These are phyloP conservation scores for mouse (Mus musculus) DNA, from an alignment of 2,113 vertebrate species.

Conservation along the genomic window DNA sequence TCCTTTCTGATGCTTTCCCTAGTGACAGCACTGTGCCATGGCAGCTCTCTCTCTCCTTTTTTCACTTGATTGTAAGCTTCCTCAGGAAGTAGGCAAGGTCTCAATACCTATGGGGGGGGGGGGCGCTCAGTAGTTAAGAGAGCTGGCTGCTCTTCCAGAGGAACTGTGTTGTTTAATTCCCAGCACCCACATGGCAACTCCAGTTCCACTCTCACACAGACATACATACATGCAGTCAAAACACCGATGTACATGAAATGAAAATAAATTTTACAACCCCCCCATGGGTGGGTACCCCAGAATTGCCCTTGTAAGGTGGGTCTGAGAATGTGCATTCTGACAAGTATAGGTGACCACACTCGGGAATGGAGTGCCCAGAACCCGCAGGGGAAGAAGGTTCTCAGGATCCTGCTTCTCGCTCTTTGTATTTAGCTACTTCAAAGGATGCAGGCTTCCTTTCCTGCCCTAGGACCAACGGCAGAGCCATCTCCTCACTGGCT, in stretches of 20 bases:
- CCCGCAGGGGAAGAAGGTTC: background rate
- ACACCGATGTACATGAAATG: too few species aligned
- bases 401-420: background rate
- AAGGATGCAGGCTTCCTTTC: background rate
- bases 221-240: too few species aligned
- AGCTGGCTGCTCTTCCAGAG: too few species aligned
- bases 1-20: background rate
- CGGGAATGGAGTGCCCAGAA: background rate
- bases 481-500: background rate
- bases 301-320: background rate
- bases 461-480: background rate
- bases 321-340: background rate
- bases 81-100: background rate
- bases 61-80: background rate
- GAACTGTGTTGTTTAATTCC: too few species aligned
- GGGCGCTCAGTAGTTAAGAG: too few species aligned
- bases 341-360: background rate
- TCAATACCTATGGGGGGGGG: background rate
- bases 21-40: background rate
- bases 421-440: background rate
- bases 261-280: too few species aligned
- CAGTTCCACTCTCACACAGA: too few species aligned
- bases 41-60: background rate
- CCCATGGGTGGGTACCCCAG: rapidly evolving
- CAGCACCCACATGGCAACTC: too few species aligned